Conservation (phyloP, 2,113 vertebrate genomes). For the Trachemys scripta region DNA sequence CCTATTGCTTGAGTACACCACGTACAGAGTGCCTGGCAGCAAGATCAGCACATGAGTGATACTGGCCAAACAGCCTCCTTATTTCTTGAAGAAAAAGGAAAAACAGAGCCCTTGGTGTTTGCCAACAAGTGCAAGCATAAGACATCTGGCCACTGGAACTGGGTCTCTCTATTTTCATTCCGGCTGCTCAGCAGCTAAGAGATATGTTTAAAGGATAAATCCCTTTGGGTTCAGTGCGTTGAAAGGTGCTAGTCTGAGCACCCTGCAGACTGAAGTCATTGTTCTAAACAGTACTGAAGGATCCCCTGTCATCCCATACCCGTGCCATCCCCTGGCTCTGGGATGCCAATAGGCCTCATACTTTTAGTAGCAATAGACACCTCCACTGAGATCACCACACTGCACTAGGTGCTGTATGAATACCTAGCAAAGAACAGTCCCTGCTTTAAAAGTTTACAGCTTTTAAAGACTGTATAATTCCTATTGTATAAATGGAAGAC, state of each 20-base stretch:
- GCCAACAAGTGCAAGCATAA: slow-evolving; percentile 43
- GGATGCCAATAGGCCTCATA: background rate
- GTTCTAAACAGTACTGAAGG: background rate
- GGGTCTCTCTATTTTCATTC: slow-evolving; percentile 42
- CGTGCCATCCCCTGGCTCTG: background rate
- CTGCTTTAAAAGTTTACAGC: background rate
- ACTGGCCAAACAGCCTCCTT: slow-evolving; percentile 25
- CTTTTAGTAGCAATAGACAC: background rate
- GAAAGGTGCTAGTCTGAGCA: background rate
- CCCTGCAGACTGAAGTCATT: background rate
- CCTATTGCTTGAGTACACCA: background rate
- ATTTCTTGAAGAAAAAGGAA: background rate
- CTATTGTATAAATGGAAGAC: background rate
- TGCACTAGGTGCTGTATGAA: background rate
- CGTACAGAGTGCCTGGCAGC: slow-evolving; percentile 10
- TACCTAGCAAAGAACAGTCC: background rate
- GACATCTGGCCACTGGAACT: slow-evolving; percentile 60
- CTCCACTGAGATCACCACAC: background rate
- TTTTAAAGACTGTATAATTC: background rate
- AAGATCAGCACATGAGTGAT: slow-evolving; percentile 42
- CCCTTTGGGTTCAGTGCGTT: background rate
- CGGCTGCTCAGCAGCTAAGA: background rate
- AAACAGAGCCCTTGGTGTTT: slow-evolving; percentile 65
- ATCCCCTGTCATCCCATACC: background rate
- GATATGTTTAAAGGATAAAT: background rate